phyloP scores from a whole-genome alignment of 2,797 vertebrate species.

The Syncerus caffer region DNA sequence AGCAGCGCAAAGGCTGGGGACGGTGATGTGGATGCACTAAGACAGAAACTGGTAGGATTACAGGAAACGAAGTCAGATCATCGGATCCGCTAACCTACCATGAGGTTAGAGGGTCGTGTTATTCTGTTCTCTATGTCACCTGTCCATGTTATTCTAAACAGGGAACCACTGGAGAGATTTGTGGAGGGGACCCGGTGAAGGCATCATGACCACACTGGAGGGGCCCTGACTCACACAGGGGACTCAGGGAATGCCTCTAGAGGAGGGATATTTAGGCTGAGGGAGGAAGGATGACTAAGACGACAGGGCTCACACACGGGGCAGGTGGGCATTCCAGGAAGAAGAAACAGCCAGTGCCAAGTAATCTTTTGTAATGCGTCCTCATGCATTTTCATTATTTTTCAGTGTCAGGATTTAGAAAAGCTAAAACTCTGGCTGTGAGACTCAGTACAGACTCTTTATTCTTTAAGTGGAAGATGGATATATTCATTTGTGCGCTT shows the following conservation, averaged over 20 bases:
- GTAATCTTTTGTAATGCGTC: neutral
- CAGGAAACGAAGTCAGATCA: neutral
- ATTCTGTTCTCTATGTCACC: neutral
- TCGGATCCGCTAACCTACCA: neutral
- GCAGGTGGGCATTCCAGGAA: neutral
- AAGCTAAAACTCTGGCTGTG: neutral
- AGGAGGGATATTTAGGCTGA: neutral
- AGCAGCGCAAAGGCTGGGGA: neutral
- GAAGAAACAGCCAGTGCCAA: neutral
- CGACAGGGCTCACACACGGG: neutral
- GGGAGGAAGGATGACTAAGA: neutral
- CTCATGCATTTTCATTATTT: neutral
- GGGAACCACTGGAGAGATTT: neutral
- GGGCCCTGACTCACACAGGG: neutral
- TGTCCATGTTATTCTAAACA: neutral
- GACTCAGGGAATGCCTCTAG: neutral
- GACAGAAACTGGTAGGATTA: neutral
- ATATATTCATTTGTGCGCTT: neutral
- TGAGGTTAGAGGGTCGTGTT: neutral
- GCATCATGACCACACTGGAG: neutral
- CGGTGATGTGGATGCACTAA: neutral
- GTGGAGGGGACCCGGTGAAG: neutral
- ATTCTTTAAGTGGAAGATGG: neutral
- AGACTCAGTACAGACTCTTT: neutral
- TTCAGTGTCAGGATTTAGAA: neutral